Conservation (phyloP, 1,140 invertebrate species). For the Diabrotica undecimpunctata region DNA sequence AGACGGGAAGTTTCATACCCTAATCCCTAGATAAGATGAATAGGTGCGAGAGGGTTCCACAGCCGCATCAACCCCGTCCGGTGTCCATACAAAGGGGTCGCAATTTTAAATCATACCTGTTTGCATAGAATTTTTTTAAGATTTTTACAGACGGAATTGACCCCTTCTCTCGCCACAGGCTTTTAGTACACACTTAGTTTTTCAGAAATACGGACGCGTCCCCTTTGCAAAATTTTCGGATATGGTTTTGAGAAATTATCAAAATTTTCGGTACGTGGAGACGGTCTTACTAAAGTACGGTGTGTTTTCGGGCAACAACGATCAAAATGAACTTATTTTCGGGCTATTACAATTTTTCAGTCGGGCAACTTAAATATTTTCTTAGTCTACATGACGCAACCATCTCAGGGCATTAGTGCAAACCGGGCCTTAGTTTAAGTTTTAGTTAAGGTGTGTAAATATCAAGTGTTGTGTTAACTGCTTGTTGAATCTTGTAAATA, state of each 20-base stretch:
- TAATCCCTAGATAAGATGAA: conserved; percentile 9
- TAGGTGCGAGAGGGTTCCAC: conserved; percentile 10
- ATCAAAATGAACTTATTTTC: conserved; percentile 8
- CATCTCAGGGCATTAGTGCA: conserved; percentile 35
- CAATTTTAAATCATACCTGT: conserved; percentile 32
- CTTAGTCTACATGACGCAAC: conserved; percentile 19
- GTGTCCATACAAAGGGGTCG: conserved; percentile 15
- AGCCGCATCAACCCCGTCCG: conserved; percentile 13
- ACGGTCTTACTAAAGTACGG: conserved; percentile 6
- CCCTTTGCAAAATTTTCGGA: conserved; percentile 22
- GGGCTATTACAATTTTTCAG: conserved; percentile 10
- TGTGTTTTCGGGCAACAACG: conserved; percentile 21
- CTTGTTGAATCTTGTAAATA: too few relatives aligned
- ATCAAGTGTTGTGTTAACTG: too few relatives aligned
- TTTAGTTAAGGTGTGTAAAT: conserved; percentile 3
- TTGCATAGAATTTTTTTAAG: conserved; percentile 34
- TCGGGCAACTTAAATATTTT: conserved; percentile 12
- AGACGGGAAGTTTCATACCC: not conserved
- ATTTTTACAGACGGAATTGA: conserved; percentile 36
- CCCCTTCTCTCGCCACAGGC: conserved; percentile 23
- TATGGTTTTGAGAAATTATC: conserved; percentile 22
- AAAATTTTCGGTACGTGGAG: conserved; percentile 5
- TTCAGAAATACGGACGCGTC: conserved; percentile 30
- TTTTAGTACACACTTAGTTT: conserved; percentile 32
- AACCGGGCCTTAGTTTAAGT: conserved; percentile 25